Base-by-base conservation (phyloP, 2,113 vertebrate genomes). In the Pluvianellus socialis region DNA sequence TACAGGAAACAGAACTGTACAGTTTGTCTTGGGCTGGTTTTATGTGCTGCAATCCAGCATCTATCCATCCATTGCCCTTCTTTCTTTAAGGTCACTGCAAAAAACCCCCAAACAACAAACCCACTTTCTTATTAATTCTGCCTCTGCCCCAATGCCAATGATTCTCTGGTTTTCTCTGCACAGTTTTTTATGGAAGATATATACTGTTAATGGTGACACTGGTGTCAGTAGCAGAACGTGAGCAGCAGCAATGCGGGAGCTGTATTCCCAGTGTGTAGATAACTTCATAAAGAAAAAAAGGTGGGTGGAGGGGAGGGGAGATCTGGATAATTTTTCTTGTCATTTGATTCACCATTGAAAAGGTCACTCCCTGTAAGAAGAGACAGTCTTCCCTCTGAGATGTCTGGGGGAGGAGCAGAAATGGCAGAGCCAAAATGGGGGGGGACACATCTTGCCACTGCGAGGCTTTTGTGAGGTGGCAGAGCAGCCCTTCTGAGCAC, bases 1-100 rank as follows among this genome's bases (percentile, higher is more conserved):
- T 94, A 96, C 91, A 97, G 87, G 94, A 98, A 98, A 97, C 94
- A 96, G 97, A 96, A 94, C 62, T 79, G 91, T 91, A 86, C 86
- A 76, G 96, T 97, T 97, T 96, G 94, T 97, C 90, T 96, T 93
- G 63, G 90, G 85, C 88, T 90, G 85, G 28, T 94, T 96, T 97
- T 97, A 90, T 32, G 49, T 91, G 93, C 91, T 95, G 75, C 89
- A 96, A 97, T 91, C 86, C 88, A 90, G 76, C 91, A 86, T 95
- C 94, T 89, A 95, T 95, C 92, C 66, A 90, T 96, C 84, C 42
- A 85, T 94, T 92, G 91, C 75, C 83, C 84, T 92, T 95, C 89
- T 74, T 92, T 92, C 91, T 92, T 93, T 94, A 91, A 97, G 96
- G 91, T 95, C 94, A 91, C 55, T 47, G 22, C 9, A 62, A 21